Evolutionary conservation across 2,797 vertebrate species (phyloP), one percentile per base, ranked within the genome.

Genomic region (Oreonectes daqikongensis): DNA sequence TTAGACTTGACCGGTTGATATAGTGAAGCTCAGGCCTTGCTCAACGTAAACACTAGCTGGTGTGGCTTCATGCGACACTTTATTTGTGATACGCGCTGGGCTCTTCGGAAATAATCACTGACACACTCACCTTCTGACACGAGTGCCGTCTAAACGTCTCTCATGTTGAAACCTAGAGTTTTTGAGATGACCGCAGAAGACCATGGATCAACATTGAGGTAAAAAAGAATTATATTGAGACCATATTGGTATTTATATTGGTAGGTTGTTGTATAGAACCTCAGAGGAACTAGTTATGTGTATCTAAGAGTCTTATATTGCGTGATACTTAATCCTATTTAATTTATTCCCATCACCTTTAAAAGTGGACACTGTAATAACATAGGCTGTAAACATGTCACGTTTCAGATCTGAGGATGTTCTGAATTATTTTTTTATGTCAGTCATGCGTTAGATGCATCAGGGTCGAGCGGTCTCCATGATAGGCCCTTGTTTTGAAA

Each of bases 1-100:
- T 95, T 97, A 97, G 95, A 91, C 61, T 9, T 71, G 88, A 85
- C 86, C 82, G 88, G 93, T 96, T 93, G 91, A 94, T 93, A 94
- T 88, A 86, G 83, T 89, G 87, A 72, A 63, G 84, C 80, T 82
- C 84, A 79, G 87, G 92, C 93, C 94, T 93, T 93, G 95, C 93
- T 94, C 89, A 95, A 88, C 91, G 93, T 91, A 90, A 94, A 93
- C 93, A 92, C 87, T 84, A 86, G 69, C 92, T 82, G 71, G 84
- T 83, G 77, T 81, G 61, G 55, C 69, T n/a, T 79, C 14, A 84
- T 64, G 85, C 75, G 17, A 74, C 82, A 75, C 79, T 78, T 80
- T 11, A 72, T 50, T 71, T 68, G 53, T n/a, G 28, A 69, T 69
- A 14, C 28, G 44, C 28, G 59, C 46, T 59, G 52, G 69, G 72